Base-by-base conservation (phyloP, 2,888 invertebrate genomes). In the Cheiracanthium punctorium region DNA sequence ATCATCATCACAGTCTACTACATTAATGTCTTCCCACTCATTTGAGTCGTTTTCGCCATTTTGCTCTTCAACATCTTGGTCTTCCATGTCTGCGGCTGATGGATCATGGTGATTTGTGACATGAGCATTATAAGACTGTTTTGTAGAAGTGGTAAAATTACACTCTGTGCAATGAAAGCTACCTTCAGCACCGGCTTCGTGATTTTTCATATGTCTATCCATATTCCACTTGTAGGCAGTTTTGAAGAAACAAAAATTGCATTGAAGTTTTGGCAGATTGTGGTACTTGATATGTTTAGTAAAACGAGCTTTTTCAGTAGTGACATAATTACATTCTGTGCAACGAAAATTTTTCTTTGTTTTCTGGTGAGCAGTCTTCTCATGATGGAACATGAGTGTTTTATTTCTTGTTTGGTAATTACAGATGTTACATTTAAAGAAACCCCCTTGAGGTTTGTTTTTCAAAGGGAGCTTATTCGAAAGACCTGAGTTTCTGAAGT, bases 131-230 rank as follows among this genome's bases (percentile, higher is more conserved):
- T 88, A 82, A n/a, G 88, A 86, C 30, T 89, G 89, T 32, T 86
- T 80, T 2, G 77, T 88, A 24, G 88, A 76, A 20, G 87, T 87
- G 0, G 88, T 82, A 70, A 88, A 89, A 67, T 79, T 87, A 30
- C 89, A 89, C 48, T 77, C 71, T 28, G 64, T 82, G 71, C 89
- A 89, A 28, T 79, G 88, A 30, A 80, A 89, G 24, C 74, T 80
- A 20, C 88, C 89, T 58, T 88, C 82, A 17, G 85, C 81, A 29
- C 84, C 87, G 10, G 76, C 73, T 71, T 84, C 96, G 92, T 97
- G 97, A 91, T 97, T 97, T 92, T 96, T 96, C 93, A 96, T 96
- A 91, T 98, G 98, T 8, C 98, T 94, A 91, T 98, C 98, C 92
- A 97, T 93, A 92, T 98, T 98, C 95, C 97, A 97, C 92, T 93